Evolutionary conservation across 2,797 vertebrate genomes (phyloP), one percentile per base, ranked within the genome.

Genomic region (Sebastes oblongus): DNA sequence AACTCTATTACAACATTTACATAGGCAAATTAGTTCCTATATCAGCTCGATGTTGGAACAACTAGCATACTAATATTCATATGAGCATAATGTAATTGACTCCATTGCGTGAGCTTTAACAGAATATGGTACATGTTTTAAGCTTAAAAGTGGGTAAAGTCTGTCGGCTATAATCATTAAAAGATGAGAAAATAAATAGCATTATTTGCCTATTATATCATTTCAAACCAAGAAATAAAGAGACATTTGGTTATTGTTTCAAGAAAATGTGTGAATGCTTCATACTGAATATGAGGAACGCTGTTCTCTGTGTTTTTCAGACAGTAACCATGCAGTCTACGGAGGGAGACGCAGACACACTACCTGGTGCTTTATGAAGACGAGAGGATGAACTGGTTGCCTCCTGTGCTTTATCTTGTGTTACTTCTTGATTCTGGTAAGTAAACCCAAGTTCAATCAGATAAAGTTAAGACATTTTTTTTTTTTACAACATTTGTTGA

Each of bases 341-440:
- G 4, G 11, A 46, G n/a, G 52, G 3, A 1, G 59, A 72, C 5
- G 8, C 36, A 16, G 42, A 32, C 55, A 6, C 27, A 20, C 60
- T 10, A 8, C 20, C 34, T 58, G 54, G 6, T 32, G 30, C 32
- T n/a, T 10, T 9, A 27, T 62, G 24, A 81, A 13, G 4, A 54
- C n/a, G 32, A 52, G 10, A 88, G 29, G 32, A 91, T 88, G 89
- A 39, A 50, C 6, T 42, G n/a, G 34, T 22, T 52, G 6, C 59
- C 39, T 56, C 11, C 25, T 0, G 1, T 13, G 39, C 58, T 86
- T 4, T 56, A 13, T 27, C 24, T 79, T 2, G n/a, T 72, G n/a
- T 29, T 72, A 2, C 66, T 71, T 34, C 8, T 80, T 29, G 27
- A 50, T 3, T 25, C 29, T 14, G 89, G 89, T 90, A 61, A 84